Base-by-base conservation (phyloP, 2,888 invertebrate genomes). In the Lypha dubia region DNA sequence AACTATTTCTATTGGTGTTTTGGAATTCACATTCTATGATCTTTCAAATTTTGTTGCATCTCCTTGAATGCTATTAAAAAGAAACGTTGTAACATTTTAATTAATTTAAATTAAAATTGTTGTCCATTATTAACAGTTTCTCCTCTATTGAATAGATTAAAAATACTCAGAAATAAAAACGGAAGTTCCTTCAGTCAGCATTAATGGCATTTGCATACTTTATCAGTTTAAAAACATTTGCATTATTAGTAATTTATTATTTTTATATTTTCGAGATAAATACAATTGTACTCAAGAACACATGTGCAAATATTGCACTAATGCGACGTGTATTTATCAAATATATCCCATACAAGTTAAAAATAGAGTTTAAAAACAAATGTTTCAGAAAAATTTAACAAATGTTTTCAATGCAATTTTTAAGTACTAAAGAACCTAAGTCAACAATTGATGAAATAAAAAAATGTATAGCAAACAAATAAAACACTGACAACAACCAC, bases 371-470 rank as follows among this genome's bases (percentile, higher is more conserved):
- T n/a, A 28, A 44, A 60, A 73, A 11, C 17, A 60, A 58, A 58
- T 6, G 28, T 24, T 38, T 24, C 32, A 13, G 62, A 20, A 51
- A 20, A 67, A n/a, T 58, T 41, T 28, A 15, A 49, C 76, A 82
- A 76, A 71, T 82, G 71, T 46, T 65, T 71, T 58, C 58, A 56
- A 79, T 79, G 79, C 60, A 71, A 71, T 75, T 62, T 68, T 74
- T 58, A 63, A 71, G 65, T 65, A 75, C 46, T 71, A 17, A 75
- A 75, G 53, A 75, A 79, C 58, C 44, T 65, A 22, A 79, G 49
- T 68, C 65, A 71, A 76, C 60, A 79, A 65, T 28, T 75, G 82
- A 71, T 77, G n/a, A n/a, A n/a, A n/a, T n/a, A n/a, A n/a, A 79
- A 75, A 20, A 70, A 53, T 53, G 56, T 51, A 62, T n/a, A 24